Base-by-base conservation (phyloP, 2,888 invertebrate genomes). In the Sympetrum striolatum region DNA sequence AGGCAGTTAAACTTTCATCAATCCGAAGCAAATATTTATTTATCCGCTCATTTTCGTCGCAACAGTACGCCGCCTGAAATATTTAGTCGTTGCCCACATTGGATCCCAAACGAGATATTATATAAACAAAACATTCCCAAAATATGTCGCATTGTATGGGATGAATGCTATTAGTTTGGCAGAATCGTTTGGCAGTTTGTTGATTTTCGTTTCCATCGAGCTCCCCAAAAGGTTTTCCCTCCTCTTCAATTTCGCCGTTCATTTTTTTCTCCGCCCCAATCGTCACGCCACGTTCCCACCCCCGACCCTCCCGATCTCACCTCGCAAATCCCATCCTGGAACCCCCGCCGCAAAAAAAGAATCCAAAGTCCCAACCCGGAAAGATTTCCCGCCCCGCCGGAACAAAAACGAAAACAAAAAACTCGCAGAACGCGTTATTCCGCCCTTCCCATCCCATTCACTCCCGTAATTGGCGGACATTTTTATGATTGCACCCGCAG, bases 401-500 rank as follows among this genome's bases (percentile, higher is more conserved):
- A 58, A 58, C 82, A 31, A 82, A 82, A 82, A 82, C 48, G n/a
- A 60, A 60, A 73, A 73, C 25, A 73, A 73, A 31, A 25, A 73
- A 31, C 10, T 86, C 64, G 60, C 35, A 37, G 22, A 60, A 37
- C 60, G 86, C 86, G 86, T 86, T 86, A 86, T 86, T 39, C 82
- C 35, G 86, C 64, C 37, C 86, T 39, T 86, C 86, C 86, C 82
- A 82, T 58, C 35, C 82, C 60, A 86, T 86, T 86, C 60, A 64
- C 86, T 86, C 86, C 35, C 58, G 86, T 86, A 86, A 86, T 86
- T 86, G 86, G 86, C 37, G 86, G 86, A 86, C 60, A 86, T 86
- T 86, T 86, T 86, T 86, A 60, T 86, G 86, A 86, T 86, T 86
- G 86, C 86, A 58, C 35, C 86, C 86, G 25, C 82, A 82, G 82